Conservation (phyloP, 2,797 vertebrate species). For the Remorina albescens region DNA sequence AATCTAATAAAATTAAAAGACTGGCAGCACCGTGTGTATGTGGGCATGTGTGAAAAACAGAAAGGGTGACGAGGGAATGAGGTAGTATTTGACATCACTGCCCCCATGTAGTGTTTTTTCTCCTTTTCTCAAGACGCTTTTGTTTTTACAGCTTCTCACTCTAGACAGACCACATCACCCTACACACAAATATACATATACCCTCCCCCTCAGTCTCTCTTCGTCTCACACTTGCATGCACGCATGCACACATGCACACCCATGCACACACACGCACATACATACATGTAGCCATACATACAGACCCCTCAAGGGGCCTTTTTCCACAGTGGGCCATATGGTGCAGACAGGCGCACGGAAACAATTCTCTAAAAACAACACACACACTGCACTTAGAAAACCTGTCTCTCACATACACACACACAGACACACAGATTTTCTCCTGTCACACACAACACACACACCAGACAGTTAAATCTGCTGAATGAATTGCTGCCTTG, state of each 20-base stretch:
- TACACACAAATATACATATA: conserved; percentile 42
- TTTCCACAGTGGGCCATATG: conserved; percentile 82
- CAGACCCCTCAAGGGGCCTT: conserved; percentile 77
- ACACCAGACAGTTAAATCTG: conserved; percentile 74
- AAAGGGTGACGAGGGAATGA: background rate
- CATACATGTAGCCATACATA: conserved; percentile 49
- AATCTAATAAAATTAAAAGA: background rate
- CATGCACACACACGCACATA: conserved; percentile 29
- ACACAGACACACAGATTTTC: conserved; percentile 44
- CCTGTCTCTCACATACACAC: conserved; percentile 59
- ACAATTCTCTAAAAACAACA: conserved; percentile 84
- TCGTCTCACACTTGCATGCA: background rate
- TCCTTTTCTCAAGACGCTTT: conserved; percentile 58
- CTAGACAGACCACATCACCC: conserved; percentile 63
- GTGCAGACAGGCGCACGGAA: conserved; percentile 83
- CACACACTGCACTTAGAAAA: conserved; percentile 76
- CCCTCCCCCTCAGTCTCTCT: conserved; percentile 13
- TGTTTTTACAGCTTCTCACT: conserved; percentile 82
- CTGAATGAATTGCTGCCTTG: conserved; percentile 84
- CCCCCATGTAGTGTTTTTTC: conserved; percentile 42
- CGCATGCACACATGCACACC: conserved; percentile 25
- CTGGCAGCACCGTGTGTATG: background rate
- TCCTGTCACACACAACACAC: conserved; percentile 42
- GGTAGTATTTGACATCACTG: conserved; percentile 59
- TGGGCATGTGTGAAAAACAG: background rate